These are phyloP conservation scores for Myripristis murdjan DNA, from an alignment of 2,797 vertebrate genomes.

Conservation along the genomic window DNA sequence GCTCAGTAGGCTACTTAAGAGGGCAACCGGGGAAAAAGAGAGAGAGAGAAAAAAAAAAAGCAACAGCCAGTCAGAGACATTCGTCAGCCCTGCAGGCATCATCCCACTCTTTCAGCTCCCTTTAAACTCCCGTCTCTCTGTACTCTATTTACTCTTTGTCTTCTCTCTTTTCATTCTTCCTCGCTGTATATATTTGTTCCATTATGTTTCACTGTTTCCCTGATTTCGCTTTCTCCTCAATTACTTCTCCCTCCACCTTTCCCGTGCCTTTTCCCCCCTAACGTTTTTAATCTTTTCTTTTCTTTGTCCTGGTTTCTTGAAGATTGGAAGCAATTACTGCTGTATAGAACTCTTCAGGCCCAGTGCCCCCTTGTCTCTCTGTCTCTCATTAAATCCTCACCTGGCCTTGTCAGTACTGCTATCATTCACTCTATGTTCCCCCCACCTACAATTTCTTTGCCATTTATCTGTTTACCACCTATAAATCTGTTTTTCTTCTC, in stretches of 20 bases:
- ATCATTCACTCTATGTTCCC: background rate
- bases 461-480: background rate
- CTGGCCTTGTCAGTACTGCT: constrained; percentile 15
- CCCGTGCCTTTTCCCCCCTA: background rate
- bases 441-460: background rate
- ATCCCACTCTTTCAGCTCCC: background rate
- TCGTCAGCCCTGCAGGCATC: constrained; percentile 23
- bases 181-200: background rate
- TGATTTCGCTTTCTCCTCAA: background rate
- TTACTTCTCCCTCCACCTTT: background rate
- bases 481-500: constrained; percentile 9
- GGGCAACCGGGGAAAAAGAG: constrained; percentile 7
- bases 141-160: background rate
- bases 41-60: background rate
- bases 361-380: background rate
- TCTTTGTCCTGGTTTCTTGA: background rate
- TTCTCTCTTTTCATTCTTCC: background rate
- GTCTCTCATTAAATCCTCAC: background rate
- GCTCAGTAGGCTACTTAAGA: background rate
- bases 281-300: background rate
- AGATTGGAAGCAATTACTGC: too few species aligned
- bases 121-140: background rate
- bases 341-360: too few species aligned
- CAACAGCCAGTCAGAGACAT: constrained; percentile 29
- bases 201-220: background rate